Percentiles rank a stretch among this genome's conserved stretches.
These are phyloP conservation scores for Heliopora coerulea DNA, from an alignment of 92 coral and sea anemone genomes.

Conservation along the genomic window DNA sequence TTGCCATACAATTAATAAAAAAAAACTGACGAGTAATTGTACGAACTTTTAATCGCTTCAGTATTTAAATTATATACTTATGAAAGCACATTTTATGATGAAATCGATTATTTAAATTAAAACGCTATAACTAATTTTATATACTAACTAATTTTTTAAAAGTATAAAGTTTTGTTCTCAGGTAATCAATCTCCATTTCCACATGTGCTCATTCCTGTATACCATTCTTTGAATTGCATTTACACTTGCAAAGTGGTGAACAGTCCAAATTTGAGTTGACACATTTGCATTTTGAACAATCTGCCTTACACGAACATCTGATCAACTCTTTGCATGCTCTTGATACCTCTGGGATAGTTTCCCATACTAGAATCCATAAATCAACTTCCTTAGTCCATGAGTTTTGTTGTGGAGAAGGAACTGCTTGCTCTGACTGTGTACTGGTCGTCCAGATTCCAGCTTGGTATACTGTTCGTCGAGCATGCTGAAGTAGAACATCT, in stretches of 20 bases:
- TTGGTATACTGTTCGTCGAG: conserved; percentile 29
- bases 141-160: no score
- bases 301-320: conserved; percentile 22
- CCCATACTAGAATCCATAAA: conserved; percentile 35
- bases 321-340: conserved; percentile 37
- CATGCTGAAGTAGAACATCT: conserved; percentile 37
- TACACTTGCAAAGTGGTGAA: conserved; percentile 33
- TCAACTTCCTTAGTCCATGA: conserved; percentile 1
- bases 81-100: neutral
- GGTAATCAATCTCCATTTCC: neutral
- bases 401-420: conserved; percentile 13
- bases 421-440: neutral
- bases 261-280: conserved; percentile 35
- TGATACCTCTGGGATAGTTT: conserved; percentile 33
- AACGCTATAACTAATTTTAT: no score
- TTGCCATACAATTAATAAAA: no score
- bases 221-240: neutral
- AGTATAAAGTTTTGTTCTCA: no score
- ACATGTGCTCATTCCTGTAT: neutral
- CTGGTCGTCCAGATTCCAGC: conserved; percentile 20
- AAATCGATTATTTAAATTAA: no score
- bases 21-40: neutral
- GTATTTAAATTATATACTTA: neutral
- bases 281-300: conserved; percentile 25
- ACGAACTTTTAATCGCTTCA: neutral